Evolutionary conservation across 2,113 vertebrate species (phyloP), one percentile per base, ranked within the genome.

Genomic region (Australoheros scitulus): DNA sequence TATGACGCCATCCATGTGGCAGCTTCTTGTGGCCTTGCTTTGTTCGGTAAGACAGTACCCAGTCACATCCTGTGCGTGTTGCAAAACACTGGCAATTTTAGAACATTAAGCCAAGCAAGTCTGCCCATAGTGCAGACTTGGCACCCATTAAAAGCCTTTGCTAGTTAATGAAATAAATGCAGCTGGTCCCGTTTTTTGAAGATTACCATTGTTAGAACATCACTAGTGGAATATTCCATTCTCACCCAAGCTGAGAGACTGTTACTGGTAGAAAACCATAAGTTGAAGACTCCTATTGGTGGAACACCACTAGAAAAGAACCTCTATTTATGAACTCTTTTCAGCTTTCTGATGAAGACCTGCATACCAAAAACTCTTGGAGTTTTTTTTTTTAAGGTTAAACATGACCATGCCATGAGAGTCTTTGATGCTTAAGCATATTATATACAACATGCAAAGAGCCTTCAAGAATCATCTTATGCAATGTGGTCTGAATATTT

Each of bases 401-500:
- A 68, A 70, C 1, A 0, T 70, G 41, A 2, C 9, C 22, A 26
- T 11, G 14, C 6, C 43, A 22, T 47, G 41, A 68, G 63, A 47
- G 47, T 43, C 43, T 55, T 20, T 52, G 14, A 52, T 7, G 18
- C 4, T 55, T 20, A 20, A 20, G 7, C 20, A n/a, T 11, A 56
- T n/a, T 10, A 11, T n/a, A n/a, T n/a, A 38, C 34, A 22, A 41
- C 1, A 5, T 77, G 50, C 47, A 43, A 72, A 36, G 8, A 2
- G 8, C 63, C 61, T 20, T 36, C 47, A 3, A 10, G n/a, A 8
- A 50, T 11, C 13, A 13, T 52, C 52, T 78, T 47, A 59, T 3
- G 2, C 63, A 68, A 81, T 10, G 11, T 38, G 24, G 22, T 13
- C 50, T 77, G 32, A 70, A 78, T 79, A 78, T 88, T 72, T 76